Percentiles rank a stretch among this genome's conserved stretches.
These are phyloP conservation scores for Corbicula japonica DNA, from an alignment of 2,888 invertebrate genomes.

Conservation along the genomic window DNA sequence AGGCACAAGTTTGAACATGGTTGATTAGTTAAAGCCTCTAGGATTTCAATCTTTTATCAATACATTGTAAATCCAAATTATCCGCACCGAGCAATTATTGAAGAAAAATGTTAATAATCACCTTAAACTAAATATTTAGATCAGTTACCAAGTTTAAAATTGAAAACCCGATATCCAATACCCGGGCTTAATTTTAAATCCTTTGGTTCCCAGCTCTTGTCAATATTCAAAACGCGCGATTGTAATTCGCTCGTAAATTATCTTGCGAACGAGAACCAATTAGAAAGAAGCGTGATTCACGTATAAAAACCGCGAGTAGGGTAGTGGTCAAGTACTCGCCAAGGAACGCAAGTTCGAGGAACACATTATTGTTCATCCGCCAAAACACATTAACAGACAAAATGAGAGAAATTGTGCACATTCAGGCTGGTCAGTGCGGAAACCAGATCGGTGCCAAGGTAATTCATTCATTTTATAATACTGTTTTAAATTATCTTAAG, in stretches of 20 bases:
- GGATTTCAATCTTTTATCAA: too few species aligned
- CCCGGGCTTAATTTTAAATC: conserved; percentile 37
- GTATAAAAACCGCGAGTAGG: conserved; percentile 13
- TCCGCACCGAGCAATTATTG: too few species aligned
- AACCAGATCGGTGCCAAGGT: conserved; percentile 78
- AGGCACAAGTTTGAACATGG: too few species aligned
- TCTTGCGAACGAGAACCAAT: too few species aligned
- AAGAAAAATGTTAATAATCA: too few species aligned
- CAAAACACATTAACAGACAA: conserved; percentile 31
- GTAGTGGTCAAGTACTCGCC: conserved; percentile 10
- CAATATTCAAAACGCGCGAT: too few species aligned
- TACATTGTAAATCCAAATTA: too few species aligned
- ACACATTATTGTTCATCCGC: not conserved
- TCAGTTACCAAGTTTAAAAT: conserved; percentile 31
- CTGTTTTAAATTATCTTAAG: too few species aligned
- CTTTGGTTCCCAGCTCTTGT: conserved; percentile 16
- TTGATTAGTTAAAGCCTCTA: too few species aligned
- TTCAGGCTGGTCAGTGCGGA: conserved; percentile 65
- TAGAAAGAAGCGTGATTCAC: too few species aligned
- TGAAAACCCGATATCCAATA: too few species aligned
- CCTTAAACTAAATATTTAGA: conserved; percentile 26
- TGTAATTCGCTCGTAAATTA: too few species aligned
- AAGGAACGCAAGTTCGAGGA: conserved; percentile 20
- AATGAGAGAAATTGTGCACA: conserved; percentile 78
- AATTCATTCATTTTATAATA: conserved; percentile 22